Percentiles rank a stretch among this genome's conserved stretches.
Conservation (phyloP, 1,140 invertebrate species). For the Venturia canescens region DNA sequence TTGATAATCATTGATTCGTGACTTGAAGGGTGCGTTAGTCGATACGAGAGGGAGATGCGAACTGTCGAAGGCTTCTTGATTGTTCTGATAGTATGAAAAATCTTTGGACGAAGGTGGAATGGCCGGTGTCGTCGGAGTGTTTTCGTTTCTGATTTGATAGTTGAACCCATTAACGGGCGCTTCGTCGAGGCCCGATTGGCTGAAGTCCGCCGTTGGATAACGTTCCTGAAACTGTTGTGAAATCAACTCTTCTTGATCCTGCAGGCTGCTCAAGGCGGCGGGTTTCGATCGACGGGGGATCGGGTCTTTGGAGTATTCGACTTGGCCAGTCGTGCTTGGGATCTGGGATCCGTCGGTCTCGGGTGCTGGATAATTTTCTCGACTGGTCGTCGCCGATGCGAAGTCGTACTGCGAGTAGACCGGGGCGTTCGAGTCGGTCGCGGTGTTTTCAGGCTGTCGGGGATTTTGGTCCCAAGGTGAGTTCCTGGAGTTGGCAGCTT, state of each 20-base stretch:
- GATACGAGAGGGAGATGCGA: neutral
- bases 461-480: slow-evolving; percentile 49
- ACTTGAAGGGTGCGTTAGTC: slow-evolving; percentile 43
- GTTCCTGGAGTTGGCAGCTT: slow-evolving; percentile 47
- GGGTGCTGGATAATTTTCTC: slow-evolving; percentile 61
- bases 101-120: slow-evolving; percentile 52
- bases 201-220: slow-evolving; percentile 50
- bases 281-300: slow-evolving; percentile 54
- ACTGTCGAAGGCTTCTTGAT: slow-evolving; percentile 59
- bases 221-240: slow-evolving; percentile 46
- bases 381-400: slow-evolving; percentile 52
- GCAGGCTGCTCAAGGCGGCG: neutral
- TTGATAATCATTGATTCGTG: slow-evolving; percentile 45
- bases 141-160: slow-evolving; percentile 63
- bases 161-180: slow-evolving; percentile 70
- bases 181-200: slow-evolving; percentile 58
- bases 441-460: neutral
- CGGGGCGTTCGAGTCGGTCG: neutral
- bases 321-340: slow-evolving; percentile 43
- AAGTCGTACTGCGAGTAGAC: slow-evolving; percentile 64
- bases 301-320: slow-evolving; percentile 56
- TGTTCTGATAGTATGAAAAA: slow-evolving; percentile 63
- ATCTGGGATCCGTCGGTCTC: slow-evolving; percentile 44
- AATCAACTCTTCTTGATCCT: neutral
- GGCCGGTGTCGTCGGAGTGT: slow-evolving; percentile 39